These are phyloP conservation scores for Syngnathus scovelli DNA, from an alignment of 2,113 vertebrate genomes.

Conservation along the genomic window DNA sequence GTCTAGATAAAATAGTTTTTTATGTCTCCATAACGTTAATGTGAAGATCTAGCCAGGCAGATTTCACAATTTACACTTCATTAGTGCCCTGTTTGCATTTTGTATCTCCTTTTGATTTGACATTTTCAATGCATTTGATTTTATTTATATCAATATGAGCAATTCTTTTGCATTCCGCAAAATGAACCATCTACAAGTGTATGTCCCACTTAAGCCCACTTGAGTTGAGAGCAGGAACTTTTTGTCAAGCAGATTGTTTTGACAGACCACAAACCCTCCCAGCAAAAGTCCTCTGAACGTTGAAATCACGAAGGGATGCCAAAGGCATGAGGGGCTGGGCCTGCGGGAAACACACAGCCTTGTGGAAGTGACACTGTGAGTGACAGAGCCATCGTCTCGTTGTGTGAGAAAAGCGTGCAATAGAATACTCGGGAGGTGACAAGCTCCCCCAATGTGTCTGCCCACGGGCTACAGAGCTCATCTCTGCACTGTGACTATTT, in stretches of 20 bases:
- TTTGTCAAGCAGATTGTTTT: constrained; percentile 25
- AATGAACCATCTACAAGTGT: not conserved
- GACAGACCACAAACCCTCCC: constrained; percentile 28
- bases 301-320: constrained; percentile 22
- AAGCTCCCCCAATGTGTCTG: constrained; percentile 11
- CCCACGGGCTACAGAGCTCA: constrained; percentile 21
- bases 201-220: not conserved
- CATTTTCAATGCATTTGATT: too few relatives aligned
- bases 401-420: constrained; percentile 23
- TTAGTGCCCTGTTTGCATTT: not conserved
- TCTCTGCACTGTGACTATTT: constrained; percentile 20
- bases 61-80: not conserved
- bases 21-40: not conserved
- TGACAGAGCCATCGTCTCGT: constrained; percentile 34
- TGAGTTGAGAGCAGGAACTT: constrained; percentile 9
- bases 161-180: too few relatives aligned
- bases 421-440: constrained; percentile 6
- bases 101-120: not conserved
- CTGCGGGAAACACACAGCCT: constrained; percentile 13
- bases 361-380: constrained; percentile 34
- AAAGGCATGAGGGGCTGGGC: constrained; percentile 15
- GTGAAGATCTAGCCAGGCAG: not conserved
- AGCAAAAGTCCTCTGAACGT: constrained; percentile 37
- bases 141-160: too few relatives aligned
- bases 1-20: not conserved